These are phyloP conservation scores for Paguma larvata DNA, from an alignment of 2,797 vertebrate species.

Conservation along the genomic window DNA sequence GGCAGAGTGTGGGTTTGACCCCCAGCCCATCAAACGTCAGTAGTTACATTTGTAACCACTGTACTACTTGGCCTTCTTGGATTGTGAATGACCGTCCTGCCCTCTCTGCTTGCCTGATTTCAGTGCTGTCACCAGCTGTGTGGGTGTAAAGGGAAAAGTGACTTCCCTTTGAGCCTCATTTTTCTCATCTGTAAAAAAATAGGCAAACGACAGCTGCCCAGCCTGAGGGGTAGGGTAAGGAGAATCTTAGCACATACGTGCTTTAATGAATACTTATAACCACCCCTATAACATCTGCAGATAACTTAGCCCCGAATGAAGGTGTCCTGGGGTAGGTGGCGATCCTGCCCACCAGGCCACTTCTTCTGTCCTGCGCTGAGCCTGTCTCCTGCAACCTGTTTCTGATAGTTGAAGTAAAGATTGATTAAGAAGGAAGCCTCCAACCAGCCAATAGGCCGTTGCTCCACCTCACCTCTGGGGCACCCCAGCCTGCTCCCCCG, in stretches of 20 bases:
- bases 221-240: neutral
- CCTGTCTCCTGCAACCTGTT: neutral
- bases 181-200: constrained; percentile 49
- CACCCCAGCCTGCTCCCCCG: neutral
- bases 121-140: neutral
- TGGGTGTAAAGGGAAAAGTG: constrained; percentile 6
- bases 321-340: neutral
- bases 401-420: neutral
- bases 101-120: neutral
- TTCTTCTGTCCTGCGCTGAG: neutral
- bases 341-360: neutral
- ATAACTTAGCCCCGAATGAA: neutral
- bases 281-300: neutral
- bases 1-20: neutral
- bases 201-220: neutral
- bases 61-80: neutral
- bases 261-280: neutral
- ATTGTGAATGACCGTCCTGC: neutral
- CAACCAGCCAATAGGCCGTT: neutral
- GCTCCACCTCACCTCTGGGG: neutral
- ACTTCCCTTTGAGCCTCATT: constrained; percentile 51
- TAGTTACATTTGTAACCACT: neutral
- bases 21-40: neutral
- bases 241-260: constrained; percentile 6
- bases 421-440: neutral